A percentile compares a stretch with the other conserved stretches of the same genome.
These are phyloP conservation scores for Chiridota heheva DNA, from an alignment of 35 echinoderm and acorn worm species.

Conservation along the genomic window DNA sequence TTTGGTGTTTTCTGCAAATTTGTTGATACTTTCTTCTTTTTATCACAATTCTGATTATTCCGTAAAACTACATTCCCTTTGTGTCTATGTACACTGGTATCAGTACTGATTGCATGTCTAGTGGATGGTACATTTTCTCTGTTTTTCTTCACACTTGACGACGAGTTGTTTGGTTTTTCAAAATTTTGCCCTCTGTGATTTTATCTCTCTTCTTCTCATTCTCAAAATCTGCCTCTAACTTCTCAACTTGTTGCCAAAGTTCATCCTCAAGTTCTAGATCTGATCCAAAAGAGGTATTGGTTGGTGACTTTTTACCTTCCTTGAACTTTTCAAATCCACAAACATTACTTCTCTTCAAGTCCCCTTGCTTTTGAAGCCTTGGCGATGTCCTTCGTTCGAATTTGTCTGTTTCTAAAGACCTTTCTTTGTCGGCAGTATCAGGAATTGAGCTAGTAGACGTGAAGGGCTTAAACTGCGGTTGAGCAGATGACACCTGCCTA, in stretches of 20 bases:
- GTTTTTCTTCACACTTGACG: neutral
- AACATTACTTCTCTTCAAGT: neutral
- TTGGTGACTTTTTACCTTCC: neutral
- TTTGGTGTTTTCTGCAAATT: too few species aligned
- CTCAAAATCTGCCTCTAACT: slow-evolving; percentile 72
- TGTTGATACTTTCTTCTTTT: too few species aligned
- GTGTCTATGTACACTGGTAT: neutral
- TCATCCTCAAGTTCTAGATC: slow-evolving; percentile 85
- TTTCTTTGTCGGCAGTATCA: neutral
- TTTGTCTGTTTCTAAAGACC: neutral
- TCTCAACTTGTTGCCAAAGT: slow-evolving; percentile 49
- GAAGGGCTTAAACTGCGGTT: neutral
- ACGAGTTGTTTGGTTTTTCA: neutral
- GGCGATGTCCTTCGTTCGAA: slow-evolving; percentile 17
- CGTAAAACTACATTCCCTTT: too few species aligned
- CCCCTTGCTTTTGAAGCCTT: neutral
- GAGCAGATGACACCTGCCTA: neutral
- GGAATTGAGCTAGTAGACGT: neutral
- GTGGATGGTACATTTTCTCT: neutral
- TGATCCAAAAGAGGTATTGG: slow-evolving; percentile 36
- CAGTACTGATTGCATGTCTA: neutral
- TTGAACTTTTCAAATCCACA: neutral
- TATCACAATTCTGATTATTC: too few species aligned
- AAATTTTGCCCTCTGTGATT: neutral
- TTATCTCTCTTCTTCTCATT: slow-evolving; percentile 1